Evolutionary conservation across 2,797 vertebrate genomes (phyloP).

Genomic region (Aythya fuligula): DNA sequence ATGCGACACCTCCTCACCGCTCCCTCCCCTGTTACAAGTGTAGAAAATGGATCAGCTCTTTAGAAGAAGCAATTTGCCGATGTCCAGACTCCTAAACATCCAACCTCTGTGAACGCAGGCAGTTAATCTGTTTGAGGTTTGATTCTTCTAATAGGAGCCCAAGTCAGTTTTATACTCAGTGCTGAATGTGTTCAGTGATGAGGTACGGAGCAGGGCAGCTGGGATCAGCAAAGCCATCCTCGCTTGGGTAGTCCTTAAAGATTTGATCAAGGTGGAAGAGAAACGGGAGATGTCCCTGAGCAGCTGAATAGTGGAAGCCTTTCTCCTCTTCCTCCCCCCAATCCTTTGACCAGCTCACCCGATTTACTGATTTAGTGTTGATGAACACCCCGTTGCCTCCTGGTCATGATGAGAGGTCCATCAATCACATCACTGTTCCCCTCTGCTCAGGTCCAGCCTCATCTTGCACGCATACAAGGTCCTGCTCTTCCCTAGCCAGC

Average conservation of each 20-base stretch:
- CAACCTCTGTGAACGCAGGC: neutral
- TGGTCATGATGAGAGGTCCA: neutral
- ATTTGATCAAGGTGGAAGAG: neutral
- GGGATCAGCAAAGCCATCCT: neutral
- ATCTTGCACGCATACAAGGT: neutral
- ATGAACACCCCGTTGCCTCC: neutral
- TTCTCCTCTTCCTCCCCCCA: neutral
- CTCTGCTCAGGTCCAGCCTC: neutral
- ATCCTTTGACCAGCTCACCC: neutral
- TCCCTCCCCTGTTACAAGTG: neutral
- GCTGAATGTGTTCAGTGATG: neutral
- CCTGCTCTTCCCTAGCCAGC: neutral
- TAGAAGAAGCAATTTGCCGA: neutral
- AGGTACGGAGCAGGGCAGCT: fast-evolving
- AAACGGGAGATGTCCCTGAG: neutral
- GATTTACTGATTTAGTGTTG: neutral
- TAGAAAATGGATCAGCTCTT: neutral
- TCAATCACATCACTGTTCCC: neutral
- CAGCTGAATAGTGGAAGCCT: neutral
- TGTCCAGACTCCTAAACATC: neutral
- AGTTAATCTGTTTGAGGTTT: neutral
- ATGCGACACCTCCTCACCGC: neutral
- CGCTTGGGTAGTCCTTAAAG: neutral
- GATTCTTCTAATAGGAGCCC: neutral
- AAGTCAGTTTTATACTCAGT: neutral